Conservation (phyloP, 2,797 vertebrate species). For the Acanthis flammea region DNA sequence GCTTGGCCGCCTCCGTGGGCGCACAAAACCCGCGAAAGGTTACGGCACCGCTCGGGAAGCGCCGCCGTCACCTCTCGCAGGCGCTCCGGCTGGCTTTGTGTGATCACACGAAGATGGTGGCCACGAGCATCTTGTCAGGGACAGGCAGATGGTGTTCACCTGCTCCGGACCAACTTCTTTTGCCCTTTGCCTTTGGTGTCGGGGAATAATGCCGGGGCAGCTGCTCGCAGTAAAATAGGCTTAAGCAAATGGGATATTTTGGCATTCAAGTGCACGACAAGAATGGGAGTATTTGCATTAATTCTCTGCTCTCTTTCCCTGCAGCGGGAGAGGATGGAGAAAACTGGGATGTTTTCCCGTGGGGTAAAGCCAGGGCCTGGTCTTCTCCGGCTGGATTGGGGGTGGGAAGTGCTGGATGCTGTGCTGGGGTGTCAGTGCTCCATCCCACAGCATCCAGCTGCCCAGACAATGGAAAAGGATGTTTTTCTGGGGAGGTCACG, state of each 20-base stretch:
- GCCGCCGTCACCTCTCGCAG: neutral
- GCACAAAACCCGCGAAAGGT: constrained; percentile 37
- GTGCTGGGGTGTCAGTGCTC: neutral
- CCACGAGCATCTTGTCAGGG: constrained; percentile 64
- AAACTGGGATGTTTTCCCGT: neutral
- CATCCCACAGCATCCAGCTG: neutral
- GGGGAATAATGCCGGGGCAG: constrained; percentile 77
- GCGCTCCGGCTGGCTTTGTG: neutral
- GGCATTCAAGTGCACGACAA: constrained; percentile 73
- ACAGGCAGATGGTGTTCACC: constrained; percentile 80
- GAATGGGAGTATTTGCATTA: constrained; percentile 68
- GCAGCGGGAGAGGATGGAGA: neutral
- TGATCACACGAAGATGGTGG: constrained; percentile 31
- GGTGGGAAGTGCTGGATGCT: neutral
- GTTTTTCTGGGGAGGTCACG: accelerated
- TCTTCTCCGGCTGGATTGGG: neutral
- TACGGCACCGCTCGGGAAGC: neutral
- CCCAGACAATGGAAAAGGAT: neutral
- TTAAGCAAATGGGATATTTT: constrained; percentile 68
- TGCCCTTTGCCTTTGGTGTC: constrained; percentile 70
- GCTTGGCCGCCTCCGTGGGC: neutral
- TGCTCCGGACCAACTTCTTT: constrained; percentile 75
- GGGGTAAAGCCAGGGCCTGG: neutral
- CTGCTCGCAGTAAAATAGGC: constrained; percentile 77
- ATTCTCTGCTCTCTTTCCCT: constrained; percentile 12